Base-by-base conservation (phyloP, 2,113 vertebrate genomes). In the Apus apus region DNA sequence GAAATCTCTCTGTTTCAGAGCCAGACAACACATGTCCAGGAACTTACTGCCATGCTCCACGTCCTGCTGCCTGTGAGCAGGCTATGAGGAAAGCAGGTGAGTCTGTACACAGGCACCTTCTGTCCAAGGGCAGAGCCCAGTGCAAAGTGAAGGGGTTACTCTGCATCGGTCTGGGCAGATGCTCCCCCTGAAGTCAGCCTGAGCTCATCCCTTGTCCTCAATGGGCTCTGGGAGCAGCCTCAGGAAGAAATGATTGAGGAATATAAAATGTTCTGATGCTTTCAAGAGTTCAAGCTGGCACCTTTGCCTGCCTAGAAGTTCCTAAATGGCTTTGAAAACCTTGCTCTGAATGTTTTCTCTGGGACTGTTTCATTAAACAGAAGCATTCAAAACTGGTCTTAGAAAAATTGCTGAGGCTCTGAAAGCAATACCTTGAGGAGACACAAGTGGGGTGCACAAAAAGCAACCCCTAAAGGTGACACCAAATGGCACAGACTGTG, bases 1-100 rank as follows among this genome's bases (percentile, higher is more conserved):
- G 95, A 95, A 97, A 93, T 95, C 62, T 94, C 92, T 88, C 79
- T 96, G 83, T 91, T 96, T 93, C 26, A 29, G 74, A 97, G 96
- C 96, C 95, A 97, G 92, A 93, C 89, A 95, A 96, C 71, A 94
- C 88, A 94, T 74, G 88, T 92, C 93, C 92, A 95, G 95, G 92
- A 93, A 97, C 88, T 94, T 86, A 80, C 36, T 94, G 92, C 78
- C 21, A 57, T 81, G 95, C 96, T 97, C 97, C 70, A 48, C 1
- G 32, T 73, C 74, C 64, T 66, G 73, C 83, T 71, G 64, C 72
- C 93, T 93, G 70, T 62, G 81, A 64, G 89, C 85, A 95, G 61
- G 81, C 5, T 2, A 1, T 3, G 2, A 38, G 51, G 61, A 85
- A 83, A 72, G 72, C 45, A 45, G 67, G 15, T 92, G 19, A 20